Conservation (phyloP, 1,140 invertebrate species). For the Metaphire vulgaris region DNA sequence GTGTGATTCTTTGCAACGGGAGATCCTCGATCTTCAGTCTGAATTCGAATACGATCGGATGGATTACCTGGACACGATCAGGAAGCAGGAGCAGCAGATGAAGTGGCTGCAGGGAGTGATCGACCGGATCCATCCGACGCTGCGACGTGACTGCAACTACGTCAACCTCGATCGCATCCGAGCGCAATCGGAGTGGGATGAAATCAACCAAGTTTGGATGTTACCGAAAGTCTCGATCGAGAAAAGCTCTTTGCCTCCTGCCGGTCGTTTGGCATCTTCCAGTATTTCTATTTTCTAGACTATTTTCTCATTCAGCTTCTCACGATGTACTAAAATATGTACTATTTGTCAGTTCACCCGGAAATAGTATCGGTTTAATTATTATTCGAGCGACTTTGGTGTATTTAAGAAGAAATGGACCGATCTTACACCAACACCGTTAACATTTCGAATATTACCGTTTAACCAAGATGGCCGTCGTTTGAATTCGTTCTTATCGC, state of each 20-base stretch:
- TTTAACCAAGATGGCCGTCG: too few species aligned
- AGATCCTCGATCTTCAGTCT: conserved; percentile 70
- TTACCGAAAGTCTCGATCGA: conserved; percentile 62
- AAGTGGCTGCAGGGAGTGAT: conserved; percentile 62
- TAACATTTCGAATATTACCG: too few species aligned
- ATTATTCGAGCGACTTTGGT: too few species aligned
- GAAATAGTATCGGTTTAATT: too few species aligned
- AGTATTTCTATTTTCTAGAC: too few species aligned
- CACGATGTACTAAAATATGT: too few species aligned
- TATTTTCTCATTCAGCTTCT: too few species aligned
- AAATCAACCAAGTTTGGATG: conserved; percentile 66
- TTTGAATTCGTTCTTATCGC: too few species aligned
- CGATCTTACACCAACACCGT: too few species aligned
- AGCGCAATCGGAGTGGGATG: conserved; percentile 67
- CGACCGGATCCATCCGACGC: conserved; percentile 64
- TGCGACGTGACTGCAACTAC: conserved; percentile 70
- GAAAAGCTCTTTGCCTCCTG: conserved; percentile 64
- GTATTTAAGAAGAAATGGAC: too few species aligned
- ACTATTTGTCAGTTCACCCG: too few species aligned
- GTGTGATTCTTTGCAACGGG: conserved; percentile 53
- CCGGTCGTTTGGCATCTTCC: too few species aligned
- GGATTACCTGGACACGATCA: conserved; percentile 77
- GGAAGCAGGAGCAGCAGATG: conserved; percentile 66
- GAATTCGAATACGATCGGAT: conserved; percentile 77
- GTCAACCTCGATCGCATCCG: conserved; percentile 57